Evolutionary conservation across 2,888 invertebrate species (phyloP), one percentile per base, ranked within the genome.

Genomic region (Sturmia bella): DNA sequence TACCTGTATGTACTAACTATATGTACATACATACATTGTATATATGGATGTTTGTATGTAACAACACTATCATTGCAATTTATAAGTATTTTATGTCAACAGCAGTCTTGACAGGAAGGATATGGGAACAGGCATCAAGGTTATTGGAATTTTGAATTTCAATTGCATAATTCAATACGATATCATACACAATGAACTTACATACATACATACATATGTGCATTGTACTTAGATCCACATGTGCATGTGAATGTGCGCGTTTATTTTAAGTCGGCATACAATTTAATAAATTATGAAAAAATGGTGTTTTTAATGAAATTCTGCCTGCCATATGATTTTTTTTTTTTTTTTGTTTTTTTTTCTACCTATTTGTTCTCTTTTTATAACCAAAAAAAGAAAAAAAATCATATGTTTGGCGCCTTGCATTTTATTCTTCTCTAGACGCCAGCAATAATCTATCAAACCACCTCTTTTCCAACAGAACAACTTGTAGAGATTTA

Each of bases 401-500:
- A 43, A 27, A 7, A 15, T 66, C 68, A 73, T 56, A 74, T 82
- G 69, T 82, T 81, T 82, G 81, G 78, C 81, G 81, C 81, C 81
- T 74, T 1, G 39, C 61, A 43, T 27, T 9, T 61, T 12, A n/a
- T 6, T 21, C 32, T 41, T 43, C 4, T 27, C 15, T 37, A 63
- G 43, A 64, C 64, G 45, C 37, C 32, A 59, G 57, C 13, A 32
- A n/a, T n/a, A 32, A 32, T 7, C 41, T 6, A 64, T 7, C 13
- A 17, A 41, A 15, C 68, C 37, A 41, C 11, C 50, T 11, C 48
- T 27, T 43, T 19, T 6, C 4, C 21, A 9, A n/a, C 43, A 9
- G 19, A 21, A 52, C 50, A 50, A 63, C 54, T 77, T 72, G 43
- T 59, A 76, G 54, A 81, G 68, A 76, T 73, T 70, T 81, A 81